Evolutionary conservation across 2,888 invertebrate genomes (phyloP), one percentile per base, ranked within the genome.

Genomic region (Patella ulyssiponensis): DNA sequence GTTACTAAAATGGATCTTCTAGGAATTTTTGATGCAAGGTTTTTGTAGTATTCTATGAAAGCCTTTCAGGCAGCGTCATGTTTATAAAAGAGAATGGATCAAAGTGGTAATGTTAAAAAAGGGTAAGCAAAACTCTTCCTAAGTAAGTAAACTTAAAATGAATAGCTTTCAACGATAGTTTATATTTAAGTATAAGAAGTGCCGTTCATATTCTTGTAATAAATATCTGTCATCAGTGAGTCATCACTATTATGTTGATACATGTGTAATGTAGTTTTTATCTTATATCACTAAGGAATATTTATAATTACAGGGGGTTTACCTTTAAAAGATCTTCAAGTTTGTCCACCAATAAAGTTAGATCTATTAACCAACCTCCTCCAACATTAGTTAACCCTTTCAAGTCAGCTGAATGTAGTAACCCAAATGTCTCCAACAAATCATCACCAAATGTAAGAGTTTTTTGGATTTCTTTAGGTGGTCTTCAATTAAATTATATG

Each of bases 311-410:
- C 56, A 82, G 82, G 27, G 76, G 74, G 9, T 82, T 82, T 33
- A 81, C 77, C 52, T 82, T 82, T 70, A 81, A 81, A 52, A 78
- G 80, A 54, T 54, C 73, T 53, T 53, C 51, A 54, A 44, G 73
- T n/a, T 73, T 73, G 52, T 23, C 54, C 7, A 54, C 52, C n/a
- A 73, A 73, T 52, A 73, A 73, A 52, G 14, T 20, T 17, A 27
- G 54, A n/a, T 52, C 73, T n/a, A 14, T 20, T 17, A 53, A 17
- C 20, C 20, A 64, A 14, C 64, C 64, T 23, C 20, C 64, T 20
- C 44, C 44, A 44, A 44, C 44, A 44, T 44, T 44, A 44, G 44
- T 44, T 44, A 44, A 44, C 44, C 44, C 44, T 44, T 9, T 44
- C 44, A 44, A 44, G 44, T 44, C 44, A 44, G 44, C 44, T 44